phyloP scores from a whole-genome alignment of 2,113 vertebrate genomes.

The Malurus elegans region DNA sequence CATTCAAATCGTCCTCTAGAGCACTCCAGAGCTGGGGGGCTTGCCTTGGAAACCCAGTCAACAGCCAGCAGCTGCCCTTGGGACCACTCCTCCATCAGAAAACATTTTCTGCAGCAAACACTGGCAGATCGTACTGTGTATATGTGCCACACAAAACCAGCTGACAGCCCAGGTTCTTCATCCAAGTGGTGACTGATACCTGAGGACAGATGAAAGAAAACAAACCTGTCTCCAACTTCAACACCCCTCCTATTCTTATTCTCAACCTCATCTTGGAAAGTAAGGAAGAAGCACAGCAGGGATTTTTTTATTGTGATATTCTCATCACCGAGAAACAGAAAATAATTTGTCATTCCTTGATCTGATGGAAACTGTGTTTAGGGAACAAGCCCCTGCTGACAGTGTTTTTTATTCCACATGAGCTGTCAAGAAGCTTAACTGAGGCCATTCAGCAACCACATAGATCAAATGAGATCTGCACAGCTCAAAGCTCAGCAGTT shows the following conservation, averaged over 20 bases:
- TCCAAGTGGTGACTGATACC: slow-evolving; percentile 32
- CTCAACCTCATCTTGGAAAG: slow-evolving; percentile 9
- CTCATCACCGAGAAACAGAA: slow-evolving; percentile 54
- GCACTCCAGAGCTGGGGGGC: not conserved
- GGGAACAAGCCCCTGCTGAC: slow-evolving; percentile 37
- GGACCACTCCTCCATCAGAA: not conserved
- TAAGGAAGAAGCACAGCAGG: slow-evolving; percentile 32
- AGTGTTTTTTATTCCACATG: slow-evolving; percentile 22
- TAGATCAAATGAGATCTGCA: not conserved
- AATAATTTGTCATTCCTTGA: slow-evolving; percentile 64
- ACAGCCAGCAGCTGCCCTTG: not conserved
- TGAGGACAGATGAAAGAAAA: slow-evolving; percentile 44
- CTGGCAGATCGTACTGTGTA: not conserved
- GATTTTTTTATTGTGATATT: slow-evolving; percentile 6
- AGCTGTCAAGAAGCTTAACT: slow-evolving; percentile 46
- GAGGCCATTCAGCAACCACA: slow-evolving; percentile 8
- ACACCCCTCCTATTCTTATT: not conserved
- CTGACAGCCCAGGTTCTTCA: not conserved
- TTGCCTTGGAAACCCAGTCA: not conserved
- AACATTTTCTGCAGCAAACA: not conserved
- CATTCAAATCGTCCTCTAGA: not conserved
- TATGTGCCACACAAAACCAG: not conserved
- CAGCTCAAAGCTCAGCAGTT: not conserved
- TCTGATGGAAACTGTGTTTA: slow-evolving; percentile 56
- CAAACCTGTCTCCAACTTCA: slow-evolving; percentile 33